These are phyloP conservation scores for Stenotaenia linearis DNA, from an alignment of 2,888 invertebrate species.

Conservation along the genomic window DNA sequence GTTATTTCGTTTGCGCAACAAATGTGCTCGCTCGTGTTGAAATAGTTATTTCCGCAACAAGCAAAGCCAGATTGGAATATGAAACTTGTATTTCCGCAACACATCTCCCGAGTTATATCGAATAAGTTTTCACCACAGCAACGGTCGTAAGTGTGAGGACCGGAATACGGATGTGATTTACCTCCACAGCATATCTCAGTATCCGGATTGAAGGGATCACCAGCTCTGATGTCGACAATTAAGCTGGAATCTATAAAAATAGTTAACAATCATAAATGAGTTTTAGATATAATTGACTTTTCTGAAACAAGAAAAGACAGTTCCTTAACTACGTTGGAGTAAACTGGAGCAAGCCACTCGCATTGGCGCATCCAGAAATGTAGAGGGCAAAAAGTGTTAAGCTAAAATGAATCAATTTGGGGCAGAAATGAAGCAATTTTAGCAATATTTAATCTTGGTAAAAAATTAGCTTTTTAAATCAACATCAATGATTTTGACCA, in stretches of 20 bases:
- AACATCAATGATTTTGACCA: too few species aligned
- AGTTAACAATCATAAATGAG: neutral
- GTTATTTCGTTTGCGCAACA: neutral
- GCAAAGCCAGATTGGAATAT: neutral
- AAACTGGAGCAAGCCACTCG: too few species aligned
- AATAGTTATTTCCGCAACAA: neutral
- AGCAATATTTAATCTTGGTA: too few species aligned
- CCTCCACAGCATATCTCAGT: slow-evolving; percentile 3
- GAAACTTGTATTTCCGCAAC: neutral
- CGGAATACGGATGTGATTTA: neutral
- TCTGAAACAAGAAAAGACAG: too few species aligned
- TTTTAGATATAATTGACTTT: neutral
- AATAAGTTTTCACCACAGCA: slow-evolving; percentile 13
- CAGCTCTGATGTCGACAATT: neutral
- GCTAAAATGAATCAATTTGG: too few species aligned
- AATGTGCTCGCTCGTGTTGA: neutral
- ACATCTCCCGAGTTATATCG: neutral
- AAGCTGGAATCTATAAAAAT: neutral
- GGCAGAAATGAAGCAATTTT: too few species aligned
- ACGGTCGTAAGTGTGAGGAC: neutral
- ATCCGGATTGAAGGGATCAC: neutral
- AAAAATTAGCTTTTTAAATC: too few species aligned
- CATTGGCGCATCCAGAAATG: too few species aligned
- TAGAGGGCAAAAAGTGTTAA: too few species aligned
- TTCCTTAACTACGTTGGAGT: too few species aligned